Evolutionary conservation across 2,888 invertebrate genomes (phyloP), one percentile per base, ranked within the genome.

Genomic region (Lapara coniferarum): DNA sequence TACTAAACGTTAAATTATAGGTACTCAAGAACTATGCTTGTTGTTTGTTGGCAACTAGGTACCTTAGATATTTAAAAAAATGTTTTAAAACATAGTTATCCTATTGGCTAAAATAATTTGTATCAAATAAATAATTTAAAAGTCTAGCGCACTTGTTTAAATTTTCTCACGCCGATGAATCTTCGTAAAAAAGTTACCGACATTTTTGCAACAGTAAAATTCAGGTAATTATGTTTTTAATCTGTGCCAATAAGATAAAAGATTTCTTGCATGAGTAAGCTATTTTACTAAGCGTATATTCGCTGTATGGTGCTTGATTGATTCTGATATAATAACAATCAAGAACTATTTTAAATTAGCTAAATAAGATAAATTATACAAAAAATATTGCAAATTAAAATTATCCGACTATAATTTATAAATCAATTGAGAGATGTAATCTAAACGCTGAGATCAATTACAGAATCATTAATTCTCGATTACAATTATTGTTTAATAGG

Each of bases 401-500:
- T 52, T 52, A 52, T 16, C 53, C 53, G 19, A 55, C 16, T n/a
- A 16, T 53, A 55, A 55, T 55, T 19, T 12, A 3, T 2, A 10
- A 55, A 55, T 55, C 16, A 55, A 53, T 37, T 44, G 5, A 58
- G n/a, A 59, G 44, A 44, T 59, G 58, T 55, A 19, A 55, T 37
- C 37, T 37, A 37, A 10, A 46, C 44, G n/a, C 46, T 16, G 59
- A 46, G 44, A 16, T 37, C n/a, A 59, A n/a, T 46, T 16, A 46
- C 12, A 46, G n/a, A n/a, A 59, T 59, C 46, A 59, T 59, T 59
- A 46, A 5, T 46, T 59, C 59, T 59, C 59, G 59, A 59, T 59
- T 59, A 59, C 46, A 16, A 59, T 44, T 44, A 59, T 59, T 59
- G 46, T 59, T 16, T 59, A 59, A 59, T 59, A 59, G 59, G 59